Base-by-base conservation (phyloP, 2,797 vertebrate species). In the Anguilla anguilla region DNA sequence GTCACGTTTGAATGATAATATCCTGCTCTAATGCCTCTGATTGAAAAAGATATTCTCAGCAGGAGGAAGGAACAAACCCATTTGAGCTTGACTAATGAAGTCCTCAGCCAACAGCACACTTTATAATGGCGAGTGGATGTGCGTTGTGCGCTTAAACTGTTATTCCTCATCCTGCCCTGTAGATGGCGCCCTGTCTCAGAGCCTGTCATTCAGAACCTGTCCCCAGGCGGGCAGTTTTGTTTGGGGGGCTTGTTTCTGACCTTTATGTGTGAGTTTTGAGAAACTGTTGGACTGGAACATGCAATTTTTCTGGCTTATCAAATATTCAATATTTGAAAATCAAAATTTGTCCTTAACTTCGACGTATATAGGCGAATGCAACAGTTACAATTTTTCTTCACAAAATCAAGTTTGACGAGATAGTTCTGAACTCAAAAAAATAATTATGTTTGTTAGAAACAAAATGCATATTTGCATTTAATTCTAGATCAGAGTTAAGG, bases 71-170 rank as follows among this genome's bases (percentile, higher is more conserved):
- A 19, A n/a, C 13, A 79, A 84, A 84, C 88, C 90, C 89, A 91
- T 91, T 89, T 89, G 88, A 77, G 87, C 86, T 85, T 87, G 88
- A 89, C 89, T 92, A 92, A 91, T 91, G 90, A 91, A 91, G 89
- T 89, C 88, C 86, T 61, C 87, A 49, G 86, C 79, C 79, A 61
- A 15, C 15, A 57, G 86, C 43, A 35, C 25, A 51, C 55, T 46
- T 82, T 11, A 82, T 51, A 87, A 87, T 25, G 39, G 77, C 5
- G 35, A 25, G 15, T 43, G 28, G 83, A 31, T 84, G 83, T 31
- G 22, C 9, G n/a, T 25, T 35, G 17, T 51, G 22, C 1, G 6
- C 9, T 49, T 9, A 22, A 0, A 11, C 83, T 57, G 72, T 39
- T 11, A 59, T 84, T 84, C 49, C 22, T 31, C 49, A 35, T 53